Evolutionary conservation across 2,888 invertebrate genomes (phyloP).

Genomic region (Eupithecia insigniata): DNA sequence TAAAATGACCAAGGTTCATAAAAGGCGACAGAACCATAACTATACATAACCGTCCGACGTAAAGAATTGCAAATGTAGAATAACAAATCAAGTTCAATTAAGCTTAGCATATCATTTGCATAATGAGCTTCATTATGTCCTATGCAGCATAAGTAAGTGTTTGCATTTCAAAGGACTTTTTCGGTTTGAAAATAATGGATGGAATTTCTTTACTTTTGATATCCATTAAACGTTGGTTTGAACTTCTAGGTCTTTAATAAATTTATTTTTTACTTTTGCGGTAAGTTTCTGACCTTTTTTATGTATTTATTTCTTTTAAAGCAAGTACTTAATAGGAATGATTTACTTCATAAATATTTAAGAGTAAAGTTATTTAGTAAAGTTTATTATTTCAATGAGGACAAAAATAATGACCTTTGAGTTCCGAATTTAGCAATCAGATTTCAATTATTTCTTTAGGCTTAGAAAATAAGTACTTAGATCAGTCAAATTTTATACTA

Average conservation of each 20-base stretch:
- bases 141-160: conserved; percentile 25
- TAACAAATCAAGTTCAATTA: conserved; percentile 33
- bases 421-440: no score
- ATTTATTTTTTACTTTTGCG: not conserved
- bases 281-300: not conserved
- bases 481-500: no score
- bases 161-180: conserved; percentile 23
- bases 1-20: not conserved
- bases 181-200: not conserved
- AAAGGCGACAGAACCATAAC: conserved; percentile 3
- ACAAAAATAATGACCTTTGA: not conserved
- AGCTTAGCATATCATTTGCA: conserved; percentile 28
- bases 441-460: no score
- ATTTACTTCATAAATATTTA: not conserved
- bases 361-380: not conserved
- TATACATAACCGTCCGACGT: conserved; percentile 7
- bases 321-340: not conserved
- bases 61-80: conserved; percentile 20
- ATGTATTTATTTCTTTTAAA: not conserved
- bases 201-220: conserved; percentile 2
- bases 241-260: not conserved
- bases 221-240: not conserved
- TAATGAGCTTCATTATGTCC: conserved; percentile 28
- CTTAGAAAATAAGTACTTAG: no score
- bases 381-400: no score